Evolutionary conservation across 2,113 vertebrate species (phyloP).

Genomic region (Chionodraco myersi): DNA sequence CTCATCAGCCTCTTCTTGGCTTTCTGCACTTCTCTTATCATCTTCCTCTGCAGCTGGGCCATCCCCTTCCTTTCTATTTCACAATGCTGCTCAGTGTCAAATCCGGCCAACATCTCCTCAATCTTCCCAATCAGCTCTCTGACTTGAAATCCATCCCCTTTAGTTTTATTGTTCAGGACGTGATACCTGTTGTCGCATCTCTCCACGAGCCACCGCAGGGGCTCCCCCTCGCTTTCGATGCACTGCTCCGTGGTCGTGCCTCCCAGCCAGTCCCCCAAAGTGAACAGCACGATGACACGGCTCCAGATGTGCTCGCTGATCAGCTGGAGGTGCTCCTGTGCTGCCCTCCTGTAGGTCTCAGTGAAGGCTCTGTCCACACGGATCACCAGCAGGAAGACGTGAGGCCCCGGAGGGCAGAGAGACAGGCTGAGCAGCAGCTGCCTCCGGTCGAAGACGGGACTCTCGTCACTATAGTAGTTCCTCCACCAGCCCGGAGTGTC

Average conservation of each 20-base stretch:
- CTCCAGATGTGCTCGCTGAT: slow-evolving; percentile 66
- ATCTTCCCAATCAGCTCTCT: slow-evolving; percentile 77
- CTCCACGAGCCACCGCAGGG: slow-evolving; percentile 66
- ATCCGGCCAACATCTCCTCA: slow-evolving; percentile 57
- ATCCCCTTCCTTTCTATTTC: slow-evolving; percentile 40
- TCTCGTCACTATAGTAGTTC: slow-evolving; percentile 77
- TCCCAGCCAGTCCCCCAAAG: slow-evolving; percentile 77
- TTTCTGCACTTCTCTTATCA: slow-evolving; percentile 46
- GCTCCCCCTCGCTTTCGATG: slow-evolving; percentile 76
- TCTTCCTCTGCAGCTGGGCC: slow-evolving; percentile 51
- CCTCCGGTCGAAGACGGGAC: slow-evolving; percentile 66
- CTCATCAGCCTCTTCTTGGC: slow-evolving; percentile 43
- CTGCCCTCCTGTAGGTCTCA: slow-evolving; percentile 67
- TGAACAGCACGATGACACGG: slow-evolving; percentile 69
- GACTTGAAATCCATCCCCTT: slow-evolving; percentile 73
- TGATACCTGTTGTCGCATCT: slow-evolving; percentile 75
- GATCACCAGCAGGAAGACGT: slow-evolving; percentile 76
- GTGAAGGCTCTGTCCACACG: slow-evolving; percentile 77
- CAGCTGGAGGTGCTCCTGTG: slow-evolving; percentile 74
- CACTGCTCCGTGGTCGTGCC: slow-evolving; percentile 60
- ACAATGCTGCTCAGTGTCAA: slow-evolving; percentile 18
- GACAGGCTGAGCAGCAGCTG: slow-evolving; percentile 65
- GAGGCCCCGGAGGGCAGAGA: slow-evolving; percentile 74
- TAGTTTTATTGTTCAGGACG: slow-evolving; percentile 70
- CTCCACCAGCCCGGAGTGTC: slow-evolving; percentile 84